Evolutionary conservation across 2,888 invertebrate species (phyloP), one percentile per base, ranked within the genome.

Genomic region (Nymphalis polychloros): DNA sequence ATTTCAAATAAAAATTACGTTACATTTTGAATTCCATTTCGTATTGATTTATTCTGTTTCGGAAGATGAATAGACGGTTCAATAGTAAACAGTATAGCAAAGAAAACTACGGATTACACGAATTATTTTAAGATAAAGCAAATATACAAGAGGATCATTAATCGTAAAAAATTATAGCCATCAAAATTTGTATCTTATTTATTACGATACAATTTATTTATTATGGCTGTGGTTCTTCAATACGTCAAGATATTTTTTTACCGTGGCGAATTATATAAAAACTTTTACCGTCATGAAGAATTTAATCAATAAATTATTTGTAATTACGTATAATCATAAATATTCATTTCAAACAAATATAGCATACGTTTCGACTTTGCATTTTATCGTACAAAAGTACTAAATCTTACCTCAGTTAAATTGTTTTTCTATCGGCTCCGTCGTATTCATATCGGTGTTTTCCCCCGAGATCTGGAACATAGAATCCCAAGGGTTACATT

Each of bases 401-500:
- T 57, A 57, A 57, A 78, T 73, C 78, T 82, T 79, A 82, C 82
- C 83, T 81, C 46, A 59, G 75, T 76, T 62, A 67, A 72, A 77
- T 78, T 79, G 78, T 80, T 80, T 75, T 82, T 78, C 76, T 55
- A n/a, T 41, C 35, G 55, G 64, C 71, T 70, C 61, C 71, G 68
- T 63, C 73, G 74, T 79, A 76, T 78, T 79, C 80, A 81, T 83
- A 78, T 79, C 76, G 65, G 73, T 80, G 76, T 84, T 83, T 81
- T 81, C 84, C 85, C 79, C 67, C 27, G 64, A 75, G 80, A 72
- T 72, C 86, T 87, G 88, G 75, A 88, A 87, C 84, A 84, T 84
- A 81, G 82, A 77, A 79, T 79, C 77, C 83, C 86, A 85, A 87
- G 86, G 86, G 88, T 87, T 88, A 89, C 87, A 81, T 84, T 87